A percentile compares a stretch with the other conserved stretches of the same genome.
Conservation (phyloP, 2,113 vertebrate genomes). For the Theristicus caerulescens region DNA sequence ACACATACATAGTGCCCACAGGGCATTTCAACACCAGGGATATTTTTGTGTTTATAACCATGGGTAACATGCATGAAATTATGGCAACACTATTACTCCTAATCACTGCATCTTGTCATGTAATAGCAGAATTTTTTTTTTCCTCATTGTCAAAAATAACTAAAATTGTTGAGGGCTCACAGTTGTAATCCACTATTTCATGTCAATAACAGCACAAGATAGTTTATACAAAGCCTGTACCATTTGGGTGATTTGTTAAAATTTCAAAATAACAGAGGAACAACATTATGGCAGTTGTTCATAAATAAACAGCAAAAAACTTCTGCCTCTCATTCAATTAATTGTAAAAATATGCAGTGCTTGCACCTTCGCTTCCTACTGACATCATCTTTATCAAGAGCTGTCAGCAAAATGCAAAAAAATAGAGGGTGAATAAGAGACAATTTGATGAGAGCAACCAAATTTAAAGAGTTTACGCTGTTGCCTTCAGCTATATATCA, state of each 20-base stretch:
- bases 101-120: neutral
- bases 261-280: neutral
- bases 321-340: neutral
- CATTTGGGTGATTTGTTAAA: neutral
- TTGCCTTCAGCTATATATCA: slow-evolving; percentile 4
- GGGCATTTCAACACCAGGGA: neutral
- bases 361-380: slow-evolving; percentile 30
- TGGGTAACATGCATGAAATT: neutral
- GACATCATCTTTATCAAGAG: neutral
- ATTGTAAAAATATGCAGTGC: neutral
- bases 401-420: slow-evolving; percentile 24
- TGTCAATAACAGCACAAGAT: neutral
- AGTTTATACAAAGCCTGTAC: neutral
- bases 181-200: neutral
- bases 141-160: neutral
- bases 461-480: neutral
- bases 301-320: neutral
- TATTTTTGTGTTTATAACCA: neutral
- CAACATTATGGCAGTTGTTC: neutral
- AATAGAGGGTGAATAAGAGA: neutral
- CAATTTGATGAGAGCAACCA: neutral
- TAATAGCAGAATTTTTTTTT: neutral
- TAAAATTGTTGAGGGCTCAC: neutral
- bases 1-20: neutral
- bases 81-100: neutral